Evolutionary conservation across 2,113 vertebrate species (phyloP).

Genomic region (Galbula dea): DNA sequence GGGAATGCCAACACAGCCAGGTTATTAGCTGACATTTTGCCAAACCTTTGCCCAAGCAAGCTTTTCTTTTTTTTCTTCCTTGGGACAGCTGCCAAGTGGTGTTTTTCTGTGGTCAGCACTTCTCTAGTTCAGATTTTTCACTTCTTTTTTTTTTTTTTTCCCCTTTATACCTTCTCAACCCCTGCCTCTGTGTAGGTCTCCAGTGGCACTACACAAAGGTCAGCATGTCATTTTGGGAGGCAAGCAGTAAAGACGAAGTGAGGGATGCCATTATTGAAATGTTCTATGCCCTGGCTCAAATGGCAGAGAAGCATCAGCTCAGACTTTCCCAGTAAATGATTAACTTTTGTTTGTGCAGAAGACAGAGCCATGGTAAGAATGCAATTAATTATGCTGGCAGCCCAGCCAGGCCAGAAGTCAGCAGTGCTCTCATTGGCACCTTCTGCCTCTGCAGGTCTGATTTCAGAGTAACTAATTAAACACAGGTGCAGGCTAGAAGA

Average conservation of each 20-base stretch:
- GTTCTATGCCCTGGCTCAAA: not conserved
- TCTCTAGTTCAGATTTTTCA: not conserved
- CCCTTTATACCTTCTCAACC: not conserved
- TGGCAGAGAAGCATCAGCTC: not conserved
- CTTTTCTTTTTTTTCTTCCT: not conserved
- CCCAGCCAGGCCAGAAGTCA: slow-evolving; percentile 27
- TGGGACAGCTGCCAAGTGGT: not conserved
- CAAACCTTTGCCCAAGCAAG: not conserved
- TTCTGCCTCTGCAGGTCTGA: slow-evolving; percentile 46
- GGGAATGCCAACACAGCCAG: not conserved
- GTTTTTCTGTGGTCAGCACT: not conserved
- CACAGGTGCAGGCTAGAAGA: slow-evolving; percentile 41
- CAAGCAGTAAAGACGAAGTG: not conserved
- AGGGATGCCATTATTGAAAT: not conserved
- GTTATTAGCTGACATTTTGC: not conserved
- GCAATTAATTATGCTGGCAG: slow-evolving; percentile 37
- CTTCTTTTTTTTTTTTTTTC: not conserved
- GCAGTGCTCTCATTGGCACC: not conserved
- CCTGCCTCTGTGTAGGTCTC: not conserved
- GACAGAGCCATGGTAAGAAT: not conserved
- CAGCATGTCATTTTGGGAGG: not conserved
- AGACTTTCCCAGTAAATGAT: slow-evolving; percentile 1
- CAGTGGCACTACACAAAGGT: not conserved
- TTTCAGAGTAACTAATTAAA: slow-evolving; percentile 59
- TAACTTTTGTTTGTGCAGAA: slow-evolving; percentile 38